These are phyloP conservation scores for Otocyon megalotis DNA, from an alignment of 2,113 vertebrate species.

Conservation along the genomic window DNA sequence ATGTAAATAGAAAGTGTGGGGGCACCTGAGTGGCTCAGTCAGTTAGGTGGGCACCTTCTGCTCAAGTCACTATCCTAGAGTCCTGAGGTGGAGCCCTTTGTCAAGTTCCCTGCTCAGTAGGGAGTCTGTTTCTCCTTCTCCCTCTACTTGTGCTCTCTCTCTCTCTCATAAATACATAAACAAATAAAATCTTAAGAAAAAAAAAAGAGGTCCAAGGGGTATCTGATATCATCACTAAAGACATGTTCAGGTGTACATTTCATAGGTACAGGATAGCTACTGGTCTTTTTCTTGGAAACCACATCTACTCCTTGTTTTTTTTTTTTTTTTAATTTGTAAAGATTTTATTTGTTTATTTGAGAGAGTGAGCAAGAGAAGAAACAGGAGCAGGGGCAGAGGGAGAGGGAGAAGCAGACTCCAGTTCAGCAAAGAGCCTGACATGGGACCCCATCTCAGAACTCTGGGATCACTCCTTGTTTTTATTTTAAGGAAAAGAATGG, in stretches of 20 bases:
- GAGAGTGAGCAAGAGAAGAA: too few relatives aligned
- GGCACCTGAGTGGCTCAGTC: background rate
- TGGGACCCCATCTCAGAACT: too few relatives aligned
- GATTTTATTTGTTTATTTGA: too few relatives aligned
- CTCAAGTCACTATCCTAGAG: background rate
- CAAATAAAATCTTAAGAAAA: background rate
- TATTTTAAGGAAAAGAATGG: background rate
- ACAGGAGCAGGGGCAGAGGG: too few relatives aligned
- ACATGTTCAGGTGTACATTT: background rate
- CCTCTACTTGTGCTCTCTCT: background rate
- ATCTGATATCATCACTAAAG: background rate
- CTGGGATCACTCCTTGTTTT: background rate
- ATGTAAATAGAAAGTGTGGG: background rate
- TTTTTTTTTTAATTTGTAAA: background rate
- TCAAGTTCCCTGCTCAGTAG: background rate
- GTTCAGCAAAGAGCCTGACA: too few relatives aligned
- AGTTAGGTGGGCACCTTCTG: background rate
- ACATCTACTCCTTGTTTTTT: background rate
- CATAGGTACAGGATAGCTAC: background rate
- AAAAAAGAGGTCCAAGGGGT: background rate
- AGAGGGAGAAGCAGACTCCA: too few relatives aligned
- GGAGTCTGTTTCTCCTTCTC: background rate
- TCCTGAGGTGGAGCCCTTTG: background rate
- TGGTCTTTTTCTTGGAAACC: background rate
- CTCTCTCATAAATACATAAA: too few relatives aligned